phyloP scores from a whole-genome alignment of 1,140 invertebrate genomes.

The Aphelenchoides besseyi region DNA sequence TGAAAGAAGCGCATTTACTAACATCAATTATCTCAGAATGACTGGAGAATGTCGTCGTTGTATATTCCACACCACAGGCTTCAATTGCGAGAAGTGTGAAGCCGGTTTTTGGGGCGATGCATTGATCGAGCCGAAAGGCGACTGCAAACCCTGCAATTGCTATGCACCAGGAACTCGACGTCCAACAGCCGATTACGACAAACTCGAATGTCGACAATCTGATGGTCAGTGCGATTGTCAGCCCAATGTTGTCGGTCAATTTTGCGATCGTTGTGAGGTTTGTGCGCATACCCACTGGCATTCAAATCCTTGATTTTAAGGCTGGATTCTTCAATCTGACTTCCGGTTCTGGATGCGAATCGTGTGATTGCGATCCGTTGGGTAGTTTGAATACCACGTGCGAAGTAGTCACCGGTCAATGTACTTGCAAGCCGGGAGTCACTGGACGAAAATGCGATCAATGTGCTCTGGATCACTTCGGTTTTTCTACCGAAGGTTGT shows the following conservation, averaged over 20 bases:
- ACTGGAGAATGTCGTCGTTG: slow-evolving; percentile 93
- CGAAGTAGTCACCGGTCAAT: slow-evolving; percentile 74
- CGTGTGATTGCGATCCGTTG: slow-evolving; percentile 79
- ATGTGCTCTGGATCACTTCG: slow-evolving; percentile 80
- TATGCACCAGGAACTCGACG: slow-evolving; percentile 74
- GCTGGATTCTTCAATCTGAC: slow-evolving; percentile 75
- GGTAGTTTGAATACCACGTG: slow-evolving; percentile 81
- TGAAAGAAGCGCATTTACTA: background rate
- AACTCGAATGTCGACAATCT: slow-evolving; percentile 75
- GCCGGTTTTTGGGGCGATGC: slow-evolving; percentile 69
- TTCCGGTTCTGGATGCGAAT: slow-evolving; percentile 71
- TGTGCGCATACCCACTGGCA: slow-evolving; percentile 60
- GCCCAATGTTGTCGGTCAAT: slow-evolving; percentile 77
- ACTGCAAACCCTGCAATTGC: slow-evolving; percentile 67
- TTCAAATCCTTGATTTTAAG: slow-evolving; percentile 25
- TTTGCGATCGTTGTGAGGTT: slow-evolving; percentile 83
- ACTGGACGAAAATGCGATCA: slow-evolving; percentile 73
- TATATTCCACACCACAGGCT: slow-evolving; percentile 87
- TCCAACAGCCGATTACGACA: slow-evolving; percentile 67
- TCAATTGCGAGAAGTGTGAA: slow-evolving; percentile 78
- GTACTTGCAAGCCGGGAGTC: slow-evolving; percentile 74
- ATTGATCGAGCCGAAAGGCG: slow-evolving; percentile 36
- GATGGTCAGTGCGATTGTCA: slow-evolving; percentile 81
- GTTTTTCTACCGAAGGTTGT: slow-evolving; percentile 73
- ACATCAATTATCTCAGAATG: slow-evolving; percentile 66